Percentiles rank a stretch among this genome's conserved stretches.
Evolutionary conservation across 2,888 invertebrate genomes (phyloP).

Genomic region (Gastrophysa polygoni): DNA sequence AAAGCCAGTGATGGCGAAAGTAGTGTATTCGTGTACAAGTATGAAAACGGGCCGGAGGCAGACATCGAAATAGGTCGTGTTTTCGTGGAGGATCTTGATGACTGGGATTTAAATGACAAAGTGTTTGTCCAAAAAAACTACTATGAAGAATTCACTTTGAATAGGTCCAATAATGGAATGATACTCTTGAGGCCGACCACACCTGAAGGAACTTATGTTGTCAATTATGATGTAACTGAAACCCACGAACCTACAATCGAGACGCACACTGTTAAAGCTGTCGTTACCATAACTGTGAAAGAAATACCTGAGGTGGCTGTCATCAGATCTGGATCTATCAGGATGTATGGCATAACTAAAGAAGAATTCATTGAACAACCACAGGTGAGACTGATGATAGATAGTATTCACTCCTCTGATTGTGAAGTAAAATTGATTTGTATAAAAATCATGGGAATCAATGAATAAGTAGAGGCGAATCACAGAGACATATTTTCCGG

Average conservation of each 20-base stretch:
- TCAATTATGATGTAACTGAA: constrained; percentile 79
- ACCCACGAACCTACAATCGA: constrained; percentile 64
- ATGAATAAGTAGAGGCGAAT: no score
- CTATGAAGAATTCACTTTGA: constrained; percentile 72
- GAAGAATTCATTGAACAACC: constrained; percentile 80
- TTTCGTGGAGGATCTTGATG: constrained; percentile 93
- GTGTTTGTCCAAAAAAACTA: constrained; percentile 68
- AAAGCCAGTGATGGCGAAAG: constrained; percentile 86
- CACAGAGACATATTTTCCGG: no score
- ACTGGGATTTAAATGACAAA: constrained; percentile 96
- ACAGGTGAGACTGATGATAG: constrained; percentile 53
- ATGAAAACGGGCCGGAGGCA: constrained; percentile 77
- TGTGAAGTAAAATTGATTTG: no score
- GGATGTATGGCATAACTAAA: constrained; percentile 79
- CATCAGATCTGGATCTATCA: constrained; percentile 88
- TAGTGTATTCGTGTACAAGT: constrained; percentile 93
- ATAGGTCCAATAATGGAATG: constrained; percentile 76
- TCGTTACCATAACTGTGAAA: constrained; percentile 85
- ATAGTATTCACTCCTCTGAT: background rate
- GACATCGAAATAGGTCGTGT: constrained; percentile 88
- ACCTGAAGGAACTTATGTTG: constrained; percentile 73
- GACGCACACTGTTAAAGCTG: constrained; percentile 77
- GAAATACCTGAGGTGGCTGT: constrained; percentile 92
- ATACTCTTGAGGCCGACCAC: constrained; percentile 84
- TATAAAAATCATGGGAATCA: no score